phyloP scores from a whole-genome alignment of 2,797 vertebrate species.

The Pipistrellus kuhlii region DNA sequence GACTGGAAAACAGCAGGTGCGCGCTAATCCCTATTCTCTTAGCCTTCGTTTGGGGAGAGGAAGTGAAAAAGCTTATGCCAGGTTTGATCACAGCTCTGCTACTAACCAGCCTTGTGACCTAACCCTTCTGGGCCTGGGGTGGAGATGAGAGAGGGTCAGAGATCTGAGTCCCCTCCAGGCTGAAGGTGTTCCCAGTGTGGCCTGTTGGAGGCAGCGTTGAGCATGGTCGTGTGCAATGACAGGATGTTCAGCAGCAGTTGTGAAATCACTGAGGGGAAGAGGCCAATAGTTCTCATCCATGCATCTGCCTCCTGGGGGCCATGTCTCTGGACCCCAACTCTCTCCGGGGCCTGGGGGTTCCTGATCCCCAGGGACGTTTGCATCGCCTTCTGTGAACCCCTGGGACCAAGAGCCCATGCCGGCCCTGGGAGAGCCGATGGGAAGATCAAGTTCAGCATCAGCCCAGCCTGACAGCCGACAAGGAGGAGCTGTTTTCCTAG shows the following conservation, averaged over 20 bases:
- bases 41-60: neutral
- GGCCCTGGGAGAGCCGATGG: neutral
- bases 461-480: neutral
- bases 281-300: neutral
- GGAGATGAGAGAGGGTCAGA: neutral
- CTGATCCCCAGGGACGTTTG: neutral
- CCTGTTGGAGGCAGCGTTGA: neutral
- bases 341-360: neutral
- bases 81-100: neutral
- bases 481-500: slow-evolving; percentile 35
- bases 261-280: neutral
- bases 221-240: neutral
- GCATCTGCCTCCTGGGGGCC: neutral
- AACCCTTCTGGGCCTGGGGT: neutral
- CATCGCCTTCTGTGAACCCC: neutral
- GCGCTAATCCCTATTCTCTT: neutral
- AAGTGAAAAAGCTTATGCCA: neutral
- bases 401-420: neutral
- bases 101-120: neutral
- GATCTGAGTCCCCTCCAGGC: neutral
- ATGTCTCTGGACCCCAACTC: neutral
- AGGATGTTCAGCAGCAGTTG: neutral
- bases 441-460: neutral
- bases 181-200: neutral
- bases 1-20: neutral